phyloP scores from a whole-genome alignment of 2,113 vertebrate species.

The Charadrius vociferus region DNA sequence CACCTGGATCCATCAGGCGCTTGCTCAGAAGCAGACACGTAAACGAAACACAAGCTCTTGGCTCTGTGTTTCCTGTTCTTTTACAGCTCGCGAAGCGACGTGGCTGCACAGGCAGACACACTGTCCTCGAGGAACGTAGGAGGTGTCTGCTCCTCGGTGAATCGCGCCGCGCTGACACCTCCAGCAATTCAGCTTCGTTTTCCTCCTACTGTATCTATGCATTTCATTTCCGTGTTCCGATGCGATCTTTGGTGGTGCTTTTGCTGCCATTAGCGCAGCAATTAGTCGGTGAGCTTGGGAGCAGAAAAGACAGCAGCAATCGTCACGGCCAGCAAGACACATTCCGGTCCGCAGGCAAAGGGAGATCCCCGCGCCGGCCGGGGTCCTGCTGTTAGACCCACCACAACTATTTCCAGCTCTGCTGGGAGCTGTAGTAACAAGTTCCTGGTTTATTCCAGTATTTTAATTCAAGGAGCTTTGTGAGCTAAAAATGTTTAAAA shows the following conservation, averaged over 20 bases:
- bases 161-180: neutral
- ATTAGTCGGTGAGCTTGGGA: neutral
- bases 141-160: neutral
- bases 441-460: neutral
- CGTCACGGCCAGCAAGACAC: neutral
- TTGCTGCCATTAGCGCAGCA: neutral
- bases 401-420: neutral
- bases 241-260: neutral
- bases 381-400: neutral
- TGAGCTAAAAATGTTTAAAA: constrained; percentile 45
- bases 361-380: neutral
- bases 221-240: neutral
- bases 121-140: neutral
- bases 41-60: neutral
- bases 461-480: constrained; percentile 22
- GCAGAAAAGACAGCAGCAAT: neutral
- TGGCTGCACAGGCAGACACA: neutral
- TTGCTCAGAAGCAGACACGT: neutral
- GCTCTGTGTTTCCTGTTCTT: neutral
- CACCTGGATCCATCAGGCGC: neutral
- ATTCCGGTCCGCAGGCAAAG: neutral
- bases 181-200: neutral
- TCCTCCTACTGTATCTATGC: neutral
- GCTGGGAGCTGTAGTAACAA: neutral
- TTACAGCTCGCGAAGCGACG: neutral